Evolutionary conservation across 2,888 invertebrate species (phyloP).

Genomic region (Plebejus argus): DNA sequence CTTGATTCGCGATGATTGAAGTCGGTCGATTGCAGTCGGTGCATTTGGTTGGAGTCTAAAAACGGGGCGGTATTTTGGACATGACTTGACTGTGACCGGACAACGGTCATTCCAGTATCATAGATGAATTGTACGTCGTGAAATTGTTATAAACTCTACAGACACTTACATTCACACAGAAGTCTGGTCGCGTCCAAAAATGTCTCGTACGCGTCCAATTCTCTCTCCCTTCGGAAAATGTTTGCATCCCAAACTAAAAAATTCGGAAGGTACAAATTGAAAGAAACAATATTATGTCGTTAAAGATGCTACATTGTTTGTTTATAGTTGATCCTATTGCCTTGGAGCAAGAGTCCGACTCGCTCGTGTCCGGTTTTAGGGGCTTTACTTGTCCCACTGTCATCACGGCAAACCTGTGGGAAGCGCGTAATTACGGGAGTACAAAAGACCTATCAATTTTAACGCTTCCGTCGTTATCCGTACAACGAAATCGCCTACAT

Average conservation of each 20-base stretch:
- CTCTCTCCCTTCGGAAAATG: too few species aligned
- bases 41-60: neutral
- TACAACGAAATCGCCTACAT: slow-evolving; percentile 32
- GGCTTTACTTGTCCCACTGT: neutral
- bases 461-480: slow-evolving; percentile 20
- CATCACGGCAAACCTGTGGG: neutral
- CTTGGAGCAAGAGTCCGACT: neutral
- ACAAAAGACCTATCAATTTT: slow-evolving; percentile 32
- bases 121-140: too few species aligned
- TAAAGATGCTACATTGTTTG: too few species aligned
- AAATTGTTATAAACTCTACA: too few species aligned
- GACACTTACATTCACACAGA: neutral
- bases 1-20: neutral
- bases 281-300: too few species aligned
- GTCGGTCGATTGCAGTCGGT: neutral
- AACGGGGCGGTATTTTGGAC: neutral
- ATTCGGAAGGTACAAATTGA: too few species aligned
- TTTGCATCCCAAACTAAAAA: too few species aligned
- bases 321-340: neutral
- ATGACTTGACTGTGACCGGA: neutral
- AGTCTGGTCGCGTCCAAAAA: too few species aligned
- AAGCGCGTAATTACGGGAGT: slow-evolving; percentile 15
- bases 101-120: neutral
- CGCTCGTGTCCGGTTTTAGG: neutral
- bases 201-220: too few species aligned